Percentiles rank a stretch among this genome's conserved stretches.
Evolutionary conservation across 2,113 vertebrate species (phyloP).

Genomic region (Actenoides lindsayi): DNA sequence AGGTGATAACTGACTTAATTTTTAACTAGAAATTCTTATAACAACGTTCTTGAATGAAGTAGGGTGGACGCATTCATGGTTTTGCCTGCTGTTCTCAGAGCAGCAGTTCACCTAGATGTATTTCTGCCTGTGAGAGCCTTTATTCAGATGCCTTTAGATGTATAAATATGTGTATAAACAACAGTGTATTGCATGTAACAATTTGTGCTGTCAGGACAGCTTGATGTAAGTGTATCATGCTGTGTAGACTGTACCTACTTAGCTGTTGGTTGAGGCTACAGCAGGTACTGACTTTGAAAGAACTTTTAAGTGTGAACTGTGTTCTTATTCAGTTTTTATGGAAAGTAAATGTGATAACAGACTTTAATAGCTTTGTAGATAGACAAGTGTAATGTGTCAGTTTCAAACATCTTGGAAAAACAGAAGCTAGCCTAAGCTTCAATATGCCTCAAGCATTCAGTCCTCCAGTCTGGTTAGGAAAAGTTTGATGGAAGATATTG

Average conservation of each 20-base stretch:
- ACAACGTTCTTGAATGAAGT: background rate
- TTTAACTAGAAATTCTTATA: background rate
- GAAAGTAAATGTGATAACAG: slow-evolving; percentile 18
- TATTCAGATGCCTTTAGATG: background rate
- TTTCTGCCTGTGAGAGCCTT: background rate
- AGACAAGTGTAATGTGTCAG: background rate
- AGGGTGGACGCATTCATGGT: background rate
- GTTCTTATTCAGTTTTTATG: slow-evolving; percentile 16
- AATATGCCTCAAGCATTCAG: background rate
- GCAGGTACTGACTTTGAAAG: slow-evolving; percentile 22
- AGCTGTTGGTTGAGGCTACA: slow-evolving; percentile 22
- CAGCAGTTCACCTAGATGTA: slow-evolving; percentile 25
- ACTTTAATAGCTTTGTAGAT: slow-evolving; percentile 22
- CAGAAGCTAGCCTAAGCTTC: background rate
- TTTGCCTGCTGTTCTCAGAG: background rate
- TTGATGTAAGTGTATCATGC: background rate
- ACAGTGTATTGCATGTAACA: background rate
- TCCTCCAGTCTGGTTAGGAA: background rate
- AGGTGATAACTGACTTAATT: background rate
- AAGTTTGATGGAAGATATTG: background rate
- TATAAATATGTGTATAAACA: background rate
- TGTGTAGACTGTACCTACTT: background rate
- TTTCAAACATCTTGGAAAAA: background rate
- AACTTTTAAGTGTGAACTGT: background rate
- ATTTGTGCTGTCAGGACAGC: background rate